Conservation (phyloP, 2,113 vertebrate genomes). For the Rhadina sibilatrix region DNA sequence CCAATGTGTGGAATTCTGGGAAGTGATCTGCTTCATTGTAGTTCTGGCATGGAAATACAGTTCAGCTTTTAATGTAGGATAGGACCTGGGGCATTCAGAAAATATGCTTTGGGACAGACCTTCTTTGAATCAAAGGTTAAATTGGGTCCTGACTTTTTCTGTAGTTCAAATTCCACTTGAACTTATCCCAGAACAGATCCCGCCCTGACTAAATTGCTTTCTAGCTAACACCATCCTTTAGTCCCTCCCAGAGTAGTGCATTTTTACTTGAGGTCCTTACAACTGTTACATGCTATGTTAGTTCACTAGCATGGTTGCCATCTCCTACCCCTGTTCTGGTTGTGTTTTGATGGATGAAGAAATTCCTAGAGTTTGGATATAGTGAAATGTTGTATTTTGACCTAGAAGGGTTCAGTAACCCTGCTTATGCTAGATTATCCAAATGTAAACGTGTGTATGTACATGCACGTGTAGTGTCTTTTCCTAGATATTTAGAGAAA, state of each 20-base stretch:
- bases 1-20: background rate
- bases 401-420: background rate
- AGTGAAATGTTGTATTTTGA: background rate
- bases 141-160: background rate
- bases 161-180: background rate
- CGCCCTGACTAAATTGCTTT: background rate
- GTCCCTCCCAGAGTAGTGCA: background rate
- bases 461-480: background rate
- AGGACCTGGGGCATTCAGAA: background rate
- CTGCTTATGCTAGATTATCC: background rate
- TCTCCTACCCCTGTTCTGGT: background rate
- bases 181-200: background rate
- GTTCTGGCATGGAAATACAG: background rate
- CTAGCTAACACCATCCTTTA: background rate
- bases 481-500: background rate
- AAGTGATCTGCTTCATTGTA: background rate
- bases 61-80: background rate
- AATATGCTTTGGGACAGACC: background rate
- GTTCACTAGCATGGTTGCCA: background rate
- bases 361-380: background rate
- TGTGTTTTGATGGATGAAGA: background rate
- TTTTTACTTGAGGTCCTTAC: background rate
- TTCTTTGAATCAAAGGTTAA: background rate
- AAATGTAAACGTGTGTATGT: background rate
- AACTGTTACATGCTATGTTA: background rate